Base-by-base conservation (phyloP, 2,113 vertebrate genomes). In the Lota lota region DNA sequence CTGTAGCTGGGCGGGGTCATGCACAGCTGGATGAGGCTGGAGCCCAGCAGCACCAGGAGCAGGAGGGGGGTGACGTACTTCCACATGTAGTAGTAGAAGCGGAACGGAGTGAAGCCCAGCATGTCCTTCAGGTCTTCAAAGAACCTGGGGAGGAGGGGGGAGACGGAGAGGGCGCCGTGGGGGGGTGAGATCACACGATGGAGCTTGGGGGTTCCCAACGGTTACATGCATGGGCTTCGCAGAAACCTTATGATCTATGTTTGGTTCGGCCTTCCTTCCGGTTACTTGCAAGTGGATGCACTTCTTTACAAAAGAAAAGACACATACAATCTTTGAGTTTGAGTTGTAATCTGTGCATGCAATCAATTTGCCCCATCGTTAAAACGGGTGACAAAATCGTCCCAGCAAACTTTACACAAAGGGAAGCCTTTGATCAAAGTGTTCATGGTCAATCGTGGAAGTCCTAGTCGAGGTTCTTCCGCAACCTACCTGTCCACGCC, bases 21-120 rank as follows among this genome's bases (percentile, higher is more conserved):
- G 77, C 79, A 81, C 91, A 99, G 93, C 90, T 99, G 96, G 79
- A 96, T 87, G 74, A 94, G 36, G 68, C 95, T 98, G 84, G 93
- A 89, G 67, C 86, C 73, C 61, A 99, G 86, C 72, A 99, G 90
- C 19, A 90, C 88, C 36, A 94, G 63, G 57, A 99, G 85, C 66
- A 98, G 90, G 70, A 95, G 75, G 65, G 97, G 97, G 22, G 97
- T 97, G 79, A 98, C 75, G 65, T 94, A 99, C 89, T 98, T 98
- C 97, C 97, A 99, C 92, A 95, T 97, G 83, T 98, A 99, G 80
- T 98, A 99, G 81, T 98, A 99, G 84, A 94, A 98, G 21, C 84
- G 93, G 80, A 87, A 94, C 36, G 97, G 97, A 53, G 89, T 89
- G 83, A 99, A 99, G 19, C 96, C 97, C 82, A 99, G 89, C 97